Base-by-base conservation (phyloP, 2,113 vertebrate species). In the Cricetomys ansorgei region DNA sequence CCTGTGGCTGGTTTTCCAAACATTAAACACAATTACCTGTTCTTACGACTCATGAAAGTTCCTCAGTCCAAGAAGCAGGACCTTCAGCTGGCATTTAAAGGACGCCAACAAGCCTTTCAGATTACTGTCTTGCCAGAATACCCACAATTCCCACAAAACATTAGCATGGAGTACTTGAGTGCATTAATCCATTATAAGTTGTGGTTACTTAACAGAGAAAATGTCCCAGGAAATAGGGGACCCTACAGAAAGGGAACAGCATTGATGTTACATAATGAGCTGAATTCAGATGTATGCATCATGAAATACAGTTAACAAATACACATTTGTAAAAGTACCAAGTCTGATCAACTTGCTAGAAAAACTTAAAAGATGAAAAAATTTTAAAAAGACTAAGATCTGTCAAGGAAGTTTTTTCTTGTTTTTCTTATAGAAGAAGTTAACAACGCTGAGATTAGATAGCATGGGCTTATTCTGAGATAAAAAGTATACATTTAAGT, bases 21-120 rank as follows among this genome's bases (percentile, higher is more conserved):
- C 81, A 55, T 69, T 77, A 86, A 93, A 59, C 8, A 31, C 59
- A 43, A 91, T 45, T 37, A 79, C 50, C 45, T 21, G 4, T 62
- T 75, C 73, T 43, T 97, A 70, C 91, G 55, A 86, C 53, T 88
- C 91, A 70, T 53, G 65, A 17, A 55, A 27, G 6, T 53, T 95
- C 29, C 72, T 92, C 40, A 31, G 53, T 85, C 45, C 90, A 86
- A 67, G 70, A 88, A 64, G 48, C 81, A 87, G 92, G 15, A 31
- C 48, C 53, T 70, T 13, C 5, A 57, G n/a, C 17, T 80, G 77
- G 48, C n/a, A 50, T 88, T 76, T 55, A n/a, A 77, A 37, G 37
- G 62, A 87, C 89, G 10, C 37, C 91, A 69, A 75, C 77, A 9
- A 13, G 12, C 9, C 27, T 69, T 73, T 84, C 43, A 79, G n/a